phyloP scores from a whole-genome alignment of 2,797 vertebrate species.

The Eulemur coronatus region DNA sequence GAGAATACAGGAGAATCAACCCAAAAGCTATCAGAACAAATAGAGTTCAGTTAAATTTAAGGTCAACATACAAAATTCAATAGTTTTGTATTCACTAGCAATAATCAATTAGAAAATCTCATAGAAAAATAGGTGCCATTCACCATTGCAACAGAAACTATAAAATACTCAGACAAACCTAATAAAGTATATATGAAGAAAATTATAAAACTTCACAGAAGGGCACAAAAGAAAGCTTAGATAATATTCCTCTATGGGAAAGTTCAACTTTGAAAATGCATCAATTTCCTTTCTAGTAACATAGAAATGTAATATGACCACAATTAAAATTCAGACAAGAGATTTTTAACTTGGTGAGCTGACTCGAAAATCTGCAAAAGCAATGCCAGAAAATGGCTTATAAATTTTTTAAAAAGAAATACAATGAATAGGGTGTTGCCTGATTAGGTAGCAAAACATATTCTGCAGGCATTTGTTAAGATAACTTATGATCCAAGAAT shows the following conservation, averaged over 20 bases:
- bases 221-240: not conserved
- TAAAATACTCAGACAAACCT: not conserved
- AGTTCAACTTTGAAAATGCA: not conserved
- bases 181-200: not conserved
- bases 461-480: not conserved
- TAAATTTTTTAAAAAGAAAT: not conserved
- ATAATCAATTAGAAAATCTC: conserved; percentile 12
- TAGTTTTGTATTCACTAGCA: not conserved
- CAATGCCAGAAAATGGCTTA: not conserved
- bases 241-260: not conserved
- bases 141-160: not conserved
- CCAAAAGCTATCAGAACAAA: not conserved
- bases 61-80: conserved; percentile 9
- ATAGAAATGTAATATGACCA: not conserved
- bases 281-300: not conserved
- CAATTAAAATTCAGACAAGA: not conserved
- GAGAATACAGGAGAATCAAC: not conserved
- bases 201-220: not conserved
- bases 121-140: not conserved
- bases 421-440: not conserved
- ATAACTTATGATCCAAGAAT: not conserved
- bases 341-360: not conserved
- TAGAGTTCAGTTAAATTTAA: conserved; percentile 12
- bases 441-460: not conserved
- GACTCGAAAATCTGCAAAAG: not conserved